Percentiles rank a stretch among this genome's conserved stretches.
Evolutionary conservation across 1,140 invertebrate genomes (phyloP).

Genomic region (Drosophila suzukii): DNA sequence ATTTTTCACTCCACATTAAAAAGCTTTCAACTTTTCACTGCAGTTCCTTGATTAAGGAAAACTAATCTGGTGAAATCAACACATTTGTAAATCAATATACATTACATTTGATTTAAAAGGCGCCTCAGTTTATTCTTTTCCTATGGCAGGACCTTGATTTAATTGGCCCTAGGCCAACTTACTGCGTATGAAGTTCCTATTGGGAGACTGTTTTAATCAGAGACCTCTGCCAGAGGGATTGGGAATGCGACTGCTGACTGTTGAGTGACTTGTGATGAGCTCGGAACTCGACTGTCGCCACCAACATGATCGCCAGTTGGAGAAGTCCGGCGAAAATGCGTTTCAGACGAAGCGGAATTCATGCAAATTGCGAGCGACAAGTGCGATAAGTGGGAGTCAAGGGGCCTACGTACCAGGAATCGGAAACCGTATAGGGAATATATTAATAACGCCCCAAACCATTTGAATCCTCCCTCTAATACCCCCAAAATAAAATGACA

Average conservation of each 20-base stretch:
- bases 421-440: conserved; percentile 22
- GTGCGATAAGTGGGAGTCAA: conserved; percentile 74
- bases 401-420: conserved; percentile 50
- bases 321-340: conserved; percentile 54
- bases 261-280: conserved; percentile 27
- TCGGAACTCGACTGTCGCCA: conserved; percentile 35
- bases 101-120: background rate
- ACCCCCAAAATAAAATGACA: background rate
- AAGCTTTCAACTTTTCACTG: too few species aligned
- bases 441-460: conserved; percentile 26
- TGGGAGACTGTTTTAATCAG: background rate
- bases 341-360: conserved; percentile 51
- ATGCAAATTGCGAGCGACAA: conserved; percentile 53
- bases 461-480: background rate
- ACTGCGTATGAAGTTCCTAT: background rate
- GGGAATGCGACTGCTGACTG: conserved; percentile 15
- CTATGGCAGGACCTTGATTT: background rate
- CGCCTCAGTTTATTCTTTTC: background rate
- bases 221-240: background rate
- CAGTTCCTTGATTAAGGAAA: too few species aligned
- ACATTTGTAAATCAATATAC: too few species aligned
- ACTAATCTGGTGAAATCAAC: too few species aligned
- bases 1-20: background rate
- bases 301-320: background rate
- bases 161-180: conserved; percentile 1